A percentile compares a stretch with the other conserved stretches of the same genome.
phyloP scores from a whole-genome alignment of 2,888 invertebrate genomes.

The Drosophila lacicola region DNA sequence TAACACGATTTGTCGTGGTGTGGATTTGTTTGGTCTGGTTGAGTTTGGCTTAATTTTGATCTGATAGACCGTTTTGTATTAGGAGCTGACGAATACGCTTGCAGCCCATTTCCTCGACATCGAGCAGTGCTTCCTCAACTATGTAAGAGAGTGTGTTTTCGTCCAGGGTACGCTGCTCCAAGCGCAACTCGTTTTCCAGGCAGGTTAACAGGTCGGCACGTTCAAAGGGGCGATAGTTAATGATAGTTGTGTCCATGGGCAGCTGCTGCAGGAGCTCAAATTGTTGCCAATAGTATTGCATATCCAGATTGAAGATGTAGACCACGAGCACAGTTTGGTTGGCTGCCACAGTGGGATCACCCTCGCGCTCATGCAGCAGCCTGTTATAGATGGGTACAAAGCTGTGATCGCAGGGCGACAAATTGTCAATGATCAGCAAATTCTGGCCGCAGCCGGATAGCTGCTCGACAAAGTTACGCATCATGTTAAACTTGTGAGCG shows the following conservation, averaged over 20 bases:
- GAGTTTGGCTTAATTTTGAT: not conserved
- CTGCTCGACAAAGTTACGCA: conserved; percentile 44
- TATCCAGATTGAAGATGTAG: conserved; percentile 54
- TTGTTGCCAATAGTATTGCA: conserved; percentile 50
- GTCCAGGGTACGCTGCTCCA: conserved; percentile 42
- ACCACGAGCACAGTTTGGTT: conserved; percentile 55
- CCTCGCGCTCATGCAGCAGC: conserved; percentile 54
- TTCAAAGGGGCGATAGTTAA: conserved; percentile 48
- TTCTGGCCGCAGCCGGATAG: conserved; percentile 76
- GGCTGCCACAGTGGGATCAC: conserved; percentile 18
- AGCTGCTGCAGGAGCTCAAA: conserved; percentile 55
- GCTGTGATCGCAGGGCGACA: conserved; percentile 54
- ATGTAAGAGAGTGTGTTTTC: conserved; percentile 10
- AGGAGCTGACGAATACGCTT: conserved; percentile 42
- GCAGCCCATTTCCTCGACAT: conserved; percentile 46
- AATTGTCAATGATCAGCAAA: conserved; percentile 76
- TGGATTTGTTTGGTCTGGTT: not conserved
- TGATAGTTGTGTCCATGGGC: conserved; percentile 50
- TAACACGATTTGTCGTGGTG: not conserved
- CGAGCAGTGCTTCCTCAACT: conserved; percentile 37
- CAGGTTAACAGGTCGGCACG: conserved; percentile 46
- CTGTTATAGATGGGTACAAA: conserved; percentile 59
- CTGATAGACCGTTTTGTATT: conserved; percentile 28
- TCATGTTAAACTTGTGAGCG: conserved; percentile 40
- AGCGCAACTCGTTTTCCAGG: conserved; percentile 37